Evolutionary conservation across 1,140 invertebrate genomes (phyloP), one percentile per base, ranked within the genome.

Genomic region (Chelonus insularis): DNA sequence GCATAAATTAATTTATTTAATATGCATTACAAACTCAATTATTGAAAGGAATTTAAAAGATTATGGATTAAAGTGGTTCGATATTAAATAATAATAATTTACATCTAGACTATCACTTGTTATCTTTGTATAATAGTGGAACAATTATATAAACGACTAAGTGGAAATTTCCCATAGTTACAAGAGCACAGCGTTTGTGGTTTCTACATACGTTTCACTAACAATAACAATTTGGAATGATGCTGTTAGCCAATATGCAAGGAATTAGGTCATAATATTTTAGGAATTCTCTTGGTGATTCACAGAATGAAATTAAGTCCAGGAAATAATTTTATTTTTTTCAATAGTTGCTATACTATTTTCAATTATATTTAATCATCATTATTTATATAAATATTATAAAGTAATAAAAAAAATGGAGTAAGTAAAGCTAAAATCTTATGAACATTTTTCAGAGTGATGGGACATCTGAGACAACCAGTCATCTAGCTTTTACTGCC

Each of bases 391-490:
- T 21, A 29, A 23, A 3, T 23, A 0, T 23, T 20, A 23, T 11
- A 21, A n/a, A 18, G 41, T 25, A 23, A 48, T 62, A 41, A 37
- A 29, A 51, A 12, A 39, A 50, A 21, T 41, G 14, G n/a, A 52
- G 25, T 7, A 43, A 18, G 37, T 39, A 14, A 6, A 25, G 37
- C 16, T 59, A 18, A 16, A 16, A 52, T 60, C 54, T 45, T 45
- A 43, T 57, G 14, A 36, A 25, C n/a, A n/a, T n/a, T n/a, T n/a
- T 32, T 45, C 80, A 89, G 88, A 72, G 76, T 52, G 91, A 94
- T 73, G 87, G 89, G 41, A 94, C 92, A 4, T 91, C 84, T 76
- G 87, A 89, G 61, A 94, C 91, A 0, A 85, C 84, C 72, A 93
- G 91, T 60, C 85, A 86, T 65, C 76, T 94, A 32, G 86, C 86